These are phyloP conservation scores for Ctenopoma kingsleyae DNA, from an alignment of 2,797 vertebrate species.

Conservation along the genomic window DNA sequence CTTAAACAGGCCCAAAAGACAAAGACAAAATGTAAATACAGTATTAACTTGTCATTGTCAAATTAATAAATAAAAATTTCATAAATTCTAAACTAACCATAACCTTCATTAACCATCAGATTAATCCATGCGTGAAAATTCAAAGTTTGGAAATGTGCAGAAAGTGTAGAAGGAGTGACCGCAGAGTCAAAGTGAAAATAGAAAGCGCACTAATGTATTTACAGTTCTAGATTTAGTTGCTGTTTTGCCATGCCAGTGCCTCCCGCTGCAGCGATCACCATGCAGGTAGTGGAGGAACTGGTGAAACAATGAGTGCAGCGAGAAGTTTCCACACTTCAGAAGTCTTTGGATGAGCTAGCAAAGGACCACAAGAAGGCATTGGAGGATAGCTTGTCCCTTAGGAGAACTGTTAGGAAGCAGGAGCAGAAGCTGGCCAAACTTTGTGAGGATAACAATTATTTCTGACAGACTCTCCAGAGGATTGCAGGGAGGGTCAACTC, in stretches of 20 bases:
- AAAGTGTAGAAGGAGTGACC: not conserved
- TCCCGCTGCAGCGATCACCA: conserved; percentile 13
- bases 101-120: conserved; percentile 4
- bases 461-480: conserved; percentile 1
- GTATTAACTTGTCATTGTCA: not conserved
- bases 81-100: not conserved
- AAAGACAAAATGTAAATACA: conserved; percentile 8
- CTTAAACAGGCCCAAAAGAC: not conserved
- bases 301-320: conserved; percentile 10
- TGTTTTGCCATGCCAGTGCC: conserved; percentile 34
- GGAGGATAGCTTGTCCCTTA: conserved; percentile 12
- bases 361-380: conserved; percentile 9
- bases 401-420: not conserved
- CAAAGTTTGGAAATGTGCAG: not conserved
- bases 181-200: conserved; percentile 3
- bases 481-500: not conserved
- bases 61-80: no score
- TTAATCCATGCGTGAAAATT: conserved; percentile 11
- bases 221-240: conserved; percentile 28
- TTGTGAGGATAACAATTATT: not conserved
- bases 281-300: conserved; percentile 15
- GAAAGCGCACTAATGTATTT: conserved; percentile 23
- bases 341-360: conserved; percentile 24
- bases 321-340: conserved; percentile 21
- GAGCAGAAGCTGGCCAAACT: not conserved